Evolutionary conservation across 2,113 vertebrate genomes (phyloP), one percentile per base, ranked within the genome.

Genomic region (Odontesthes bonariensis): DNA sequence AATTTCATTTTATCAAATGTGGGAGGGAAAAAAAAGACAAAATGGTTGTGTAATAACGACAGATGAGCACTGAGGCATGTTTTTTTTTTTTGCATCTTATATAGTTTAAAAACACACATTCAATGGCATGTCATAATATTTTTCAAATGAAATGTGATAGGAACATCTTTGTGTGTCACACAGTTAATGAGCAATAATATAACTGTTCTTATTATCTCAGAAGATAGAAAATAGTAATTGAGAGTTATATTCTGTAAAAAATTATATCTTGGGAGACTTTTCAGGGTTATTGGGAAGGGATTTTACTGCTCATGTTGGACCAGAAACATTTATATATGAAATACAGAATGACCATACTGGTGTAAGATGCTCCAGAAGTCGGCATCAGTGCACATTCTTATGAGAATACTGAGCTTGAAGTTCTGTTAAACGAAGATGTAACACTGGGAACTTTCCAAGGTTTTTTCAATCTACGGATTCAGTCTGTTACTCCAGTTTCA

Each of bases 191-290:
- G 77, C 76, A 89, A 91, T 91, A 90, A 84, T 93, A 91, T 86
- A 91, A 67, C 83, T 75, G 82, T 83, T 88, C 79, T 87, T 81
- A 87, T 88, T 91, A 92, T 80, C 84, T 83, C 79, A 87, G 84
- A 86, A 83, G 83, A 90, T 93, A 91, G 79, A 94, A 94, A 93
- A 94, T 93, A 92, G 90, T 79, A 33, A 84, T 93, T 93, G 91
- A 83, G 81, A 88, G 79, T 82, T 88, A 91, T 89, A 89, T 89
- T 93, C 84, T 88, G 85, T 90, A 90, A 85, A 93, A 92, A 94
- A 92, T 82, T 91, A 93, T 88, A 93, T 83, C 61, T 90, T 22
- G 12, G 81, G 62, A 85, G 60, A 79, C 40, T 82, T 86, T 71
- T 87, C 55, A 61, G 76, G 75, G 61, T 67, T 77, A 69, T 75